Evolutionary conservation across 2,113 vertebrate genomes (phyloP).

Genomic region (Neolamprologus devosi): DNA sequence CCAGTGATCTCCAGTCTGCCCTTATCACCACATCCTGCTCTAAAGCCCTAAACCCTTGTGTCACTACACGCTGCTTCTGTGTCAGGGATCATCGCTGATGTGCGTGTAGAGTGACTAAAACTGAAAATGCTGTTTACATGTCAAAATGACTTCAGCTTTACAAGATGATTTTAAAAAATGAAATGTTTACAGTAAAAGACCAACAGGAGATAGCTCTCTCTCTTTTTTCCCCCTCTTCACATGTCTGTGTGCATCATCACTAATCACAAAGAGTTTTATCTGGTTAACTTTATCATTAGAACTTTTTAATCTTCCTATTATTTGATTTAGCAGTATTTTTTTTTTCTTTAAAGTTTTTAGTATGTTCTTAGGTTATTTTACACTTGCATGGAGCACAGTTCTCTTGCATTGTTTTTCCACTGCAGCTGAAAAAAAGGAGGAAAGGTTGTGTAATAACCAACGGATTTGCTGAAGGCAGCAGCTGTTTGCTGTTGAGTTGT

Average conservation of each 20-base stretch:
- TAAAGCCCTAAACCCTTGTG: conserved; percentile 39
- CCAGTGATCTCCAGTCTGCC: conserved; percentile 21
- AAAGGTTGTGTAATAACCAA: neutral
- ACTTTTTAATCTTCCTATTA: neutral
- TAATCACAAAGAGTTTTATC: neutral
- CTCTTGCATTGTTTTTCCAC: neutral
- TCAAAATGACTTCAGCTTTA: neutral
- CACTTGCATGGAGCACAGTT: neutral
- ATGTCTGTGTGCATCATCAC: neutral
- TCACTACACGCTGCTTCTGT: conserved; percentile 25
- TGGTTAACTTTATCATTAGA: neutral
- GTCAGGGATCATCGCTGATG: conserved; percentile 24
- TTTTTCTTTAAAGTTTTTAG: neutral
- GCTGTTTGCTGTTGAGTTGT: conserved; percentile 21
- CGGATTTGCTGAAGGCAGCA: neutral
- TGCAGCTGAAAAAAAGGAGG: neutral
- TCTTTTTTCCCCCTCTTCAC: accelerated
- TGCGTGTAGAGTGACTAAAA: neutral
- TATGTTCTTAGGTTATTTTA: neutral
- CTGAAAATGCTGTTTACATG: neutral
- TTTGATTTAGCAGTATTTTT: neutral
- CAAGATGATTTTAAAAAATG: neutral
- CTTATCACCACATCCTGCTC: conserved; percentile 39
- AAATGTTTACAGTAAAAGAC: neutral
- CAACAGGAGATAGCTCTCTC: neutral